Evolutionary conservation across 2,888 invertebrate species (phyloP).

Genomic region (Heliconius ethilla): DNA sequence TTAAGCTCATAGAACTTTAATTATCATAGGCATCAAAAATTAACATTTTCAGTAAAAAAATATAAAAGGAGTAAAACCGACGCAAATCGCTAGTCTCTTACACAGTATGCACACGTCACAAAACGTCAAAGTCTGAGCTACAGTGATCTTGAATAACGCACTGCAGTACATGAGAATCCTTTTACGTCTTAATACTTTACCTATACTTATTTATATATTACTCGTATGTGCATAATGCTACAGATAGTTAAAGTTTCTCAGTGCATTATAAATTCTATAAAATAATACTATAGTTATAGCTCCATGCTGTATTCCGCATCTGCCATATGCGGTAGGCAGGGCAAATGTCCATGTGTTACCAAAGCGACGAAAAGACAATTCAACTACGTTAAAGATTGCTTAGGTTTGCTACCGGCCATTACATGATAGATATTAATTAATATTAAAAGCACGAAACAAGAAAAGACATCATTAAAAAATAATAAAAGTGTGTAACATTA

Average conservation of each 20-base stretch:
- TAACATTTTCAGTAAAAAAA: not conserved
- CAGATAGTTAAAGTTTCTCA: slow-evolving; percentile 6
- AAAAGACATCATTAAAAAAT: too few relatives aligned
- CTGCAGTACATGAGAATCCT: slow-evolving; percentile 50
- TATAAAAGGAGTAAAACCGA: not conserved
- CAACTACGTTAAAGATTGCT: too few relatives aligned
- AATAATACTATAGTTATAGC: not conserved
- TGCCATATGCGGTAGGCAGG: too few relatives aligned
- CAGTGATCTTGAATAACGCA: slow-evolving; percentile 51
- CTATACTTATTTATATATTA: slow-evolving; percentile 12
- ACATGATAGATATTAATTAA: too few relatives aligned
- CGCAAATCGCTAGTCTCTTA: not conserved
- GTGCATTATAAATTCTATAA: not conserved
- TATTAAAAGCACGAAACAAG: too few relatives aligned
- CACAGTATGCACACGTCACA: slow-evolving; percentile 20
- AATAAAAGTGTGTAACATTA: too few relatives aligned
- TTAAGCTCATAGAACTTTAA: not conserved
- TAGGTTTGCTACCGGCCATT: too few relatives aligned
- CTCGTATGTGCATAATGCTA: not conserved
- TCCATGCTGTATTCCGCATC: not conserved
- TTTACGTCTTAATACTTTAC: slow-evolving; percentile 40
- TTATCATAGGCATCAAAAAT: not conserved
- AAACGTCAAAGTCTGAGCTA: slow-evolving; percentile 47
- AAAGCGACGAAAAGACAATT: too few relatives aligned
- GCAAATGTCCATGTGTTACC: too few relatives aligned